Conservation (phyloP, 2,113 vertebrate species). For the Mirounga angustirostris region DNA sequence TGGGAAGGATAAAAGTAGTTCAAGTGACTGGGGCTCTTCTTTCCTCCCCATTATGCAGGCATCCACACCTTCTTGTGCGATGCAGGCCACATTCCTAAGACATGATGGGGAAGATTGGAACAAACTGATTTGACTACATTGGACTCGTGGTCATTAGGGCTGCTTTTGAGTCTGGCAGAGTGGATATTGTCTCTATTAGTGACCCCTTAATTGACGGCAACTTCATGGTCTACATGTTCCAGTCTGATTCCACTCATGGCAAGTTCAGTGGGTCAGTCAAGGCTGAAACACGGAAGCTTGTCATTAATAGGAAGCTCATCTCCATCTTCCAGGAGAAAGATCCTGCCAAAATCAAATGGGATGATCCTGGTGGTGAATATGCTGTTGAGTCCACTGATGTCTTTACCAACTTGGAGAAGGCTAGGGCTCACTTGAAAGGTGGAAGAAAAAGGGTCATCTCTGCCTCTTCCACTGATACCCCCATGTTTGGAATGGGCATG, state of each 20-base stretch:
- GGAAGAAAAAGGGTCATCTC: neutral
- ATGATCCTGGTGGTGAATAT: neutral
- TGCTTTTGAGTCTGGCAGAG: constrained; percentile 62
- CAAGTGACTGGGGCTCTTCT: neutral
- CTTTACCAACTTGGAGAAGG: neutral
- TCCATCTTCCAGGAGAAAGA: neutral
- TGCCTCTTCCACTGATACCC: neutral
- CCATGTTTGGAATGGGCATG: neutral
- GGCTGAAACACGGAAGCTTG: neutral
- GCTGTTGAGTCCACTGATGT: neutral
- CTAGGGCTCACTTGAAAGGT: neutral
- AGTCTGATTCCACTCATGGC: neutral
- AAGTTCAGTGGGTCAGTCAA: neutral
- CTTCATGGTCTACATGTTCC: neutral
- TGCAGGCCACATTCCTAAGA: neutral
- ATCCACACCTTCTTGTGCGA: neutral
- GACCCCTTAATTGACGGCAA: neutral
- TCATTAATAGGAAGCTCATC: neutral
- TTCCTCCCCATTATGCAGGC: neutral
- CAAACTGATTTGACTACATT: constrained; percentile 93
- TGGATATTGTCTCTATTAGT: neutral
- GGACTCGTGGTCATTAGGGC: constrained; percentile 94
- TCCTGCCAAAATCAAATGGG: neutral
- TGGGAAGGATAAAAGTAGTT: neutral
- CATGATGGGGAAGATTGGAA: constrained; percentile 79